Base-by-base conservation (phyloP, 2,113 vertebrate species). In the Oncorhynchus gorbuscha region DNA sequence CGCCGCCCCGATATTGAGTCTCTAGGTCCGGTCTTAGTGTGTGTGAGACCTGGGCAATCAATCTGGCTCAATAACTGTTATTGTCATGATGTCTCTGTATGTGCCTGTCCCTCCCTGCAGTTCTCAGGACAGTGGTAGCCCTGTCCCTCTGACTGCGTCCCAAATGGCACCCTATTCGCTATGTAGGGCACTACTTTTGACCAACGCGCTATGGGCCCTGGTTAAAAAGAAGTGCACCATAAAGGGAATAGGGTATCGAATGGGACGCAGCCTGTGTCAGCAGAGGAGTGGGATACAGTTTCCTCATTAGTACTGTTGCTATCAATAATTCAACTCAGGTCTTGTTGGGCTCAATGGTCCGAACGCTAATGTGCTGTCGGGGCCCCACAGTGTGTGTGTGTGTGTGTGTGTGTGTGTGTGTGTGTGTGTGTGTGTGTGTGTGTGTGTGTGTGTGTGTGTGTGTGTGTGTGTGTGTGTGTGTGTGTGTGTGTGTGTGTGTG, bases 311-410 rank as follows among this genome's bases (percentile, higher is more conserved):
- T 91, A 87, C 93, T 92, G 88, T 90, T 88, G 90, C 84, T 91
- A 94, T 94, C 92, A 94, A 94, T 94, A 93, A 94, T 94, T 94
- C 87, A 94, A 89, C 85, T 77, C 1, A 81, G 90, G 75, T 92
- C 90, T 93, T 94, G 94, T 94, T 92, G 89, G 78, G 94, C 90
- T 94, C 94, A 94, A 94, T 94, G 93, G 93, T 74, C 92, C 92
- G 87, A 89, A 88, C 88, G 89, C 93, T 94, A 94, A 94, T 94
- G 91, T 94, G 92, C 91, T 93, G 94, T 94, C 89, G 55, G 80
- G 89, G 79, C 90, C 39, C 39, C 89, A 83, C 72, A 76, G 71
- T 86, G 88, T 9, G n/a, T n/a, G 59, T n/a, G 18, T 22, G 49
- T 14, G 49, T 14, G 49, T 12, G 49, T 14, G 49, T 51, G 49